Base-by-base conservation (phyloP, 2,888 invertebrate genomes). In the Meta bourneti region DNA sequence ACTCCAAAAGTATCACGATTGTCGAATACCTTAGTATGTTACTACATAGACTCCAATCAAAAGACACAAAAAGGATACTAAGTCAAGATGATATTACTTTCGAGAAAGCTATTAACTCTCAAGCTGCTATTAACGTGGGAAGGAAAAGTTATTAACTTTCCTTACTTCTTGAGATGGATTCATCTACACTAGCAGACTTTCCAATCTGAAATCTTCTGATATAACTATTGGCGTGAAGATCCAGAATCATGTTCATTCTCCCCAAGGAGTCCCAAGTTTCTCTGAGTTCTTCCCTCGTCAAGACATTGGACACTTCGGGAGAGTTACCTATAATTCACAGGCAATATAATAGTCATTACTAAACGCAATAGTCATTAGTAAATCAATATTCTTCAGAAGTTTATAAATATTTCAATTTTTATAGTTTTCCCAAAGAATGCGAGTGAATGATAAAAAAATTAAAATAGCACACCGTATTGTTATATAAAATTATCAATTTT, bases 201-300 rank as follows among this genome's bases (percentile, higher is more conserved):
- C 74, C 90, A 4, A 84, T 90, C 1, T 19, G 70, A 69, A 90
- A 85, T 54, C 11, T 85, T 61, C 74, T 85, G 61, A 61, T 13
- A 13, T 85, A 90, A 19, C 80, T 75, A 6, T 74, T 85, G 8
- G 54, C n/a, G 16, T 81, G 85, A 9, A 90, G 48, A 51, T 90
- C 90, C 74, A 90, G 61, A 34, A 90, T 90, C 13, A 85, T 72
- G 49, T 49, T 13, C 6, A 72, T 49, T 0, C 85, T 74, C 7
- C 69, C 75, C 16, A 74, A 34, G 20, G 61, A 90, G 7, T 80
- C 72, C 49, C 61, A 5, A 52, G 51, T 75, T 75, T 90, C 85
- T n/a, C 49, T n/a, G 4, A 80, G 7, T 48, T 54, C 88, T 13
- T 88, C 88, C n/a, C 49, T 11, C 6, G 52, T 71, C 48, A 70